Base-by-base conservation (phyloP, 2,888 invertebrate species). In the Euzetes globulus region DNA sequence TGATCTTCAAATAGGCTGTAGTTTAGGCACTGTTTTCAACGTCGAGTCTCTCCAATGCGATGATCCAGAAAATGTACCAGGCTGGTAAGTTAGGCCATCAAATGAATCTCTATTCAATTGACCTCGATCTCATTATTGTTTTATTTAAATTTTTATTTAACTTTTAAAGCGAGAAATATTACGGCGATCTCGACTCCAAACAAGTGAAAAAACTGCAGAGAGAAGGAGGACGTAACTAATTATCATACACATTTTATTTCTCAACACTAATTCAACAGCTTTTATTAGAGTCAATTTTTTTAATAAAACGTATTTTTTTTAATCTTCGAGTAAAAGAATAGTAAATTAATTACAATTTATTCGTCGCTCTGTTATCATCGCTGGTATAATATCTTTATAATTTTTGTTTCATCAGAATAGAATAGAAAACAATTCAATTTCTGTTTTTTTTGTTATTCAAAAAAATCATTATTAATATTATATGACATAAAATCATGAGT, bases 51-150 rank as follows among this genome's bases (percentile, higher is more conserved):
- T 94, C 79, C 92, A 92, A 87, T 95, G 94, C 84, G 91, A 92
- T 85, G 94, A 94, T 82, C 94, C 94, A 79, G 93, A 93, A 86
- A 92, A 93, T 83, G 94, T 94, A 86, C 91, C 91, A 84, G 94
- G 94, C 88, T 94, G 94, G 93, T 92, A 84, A 90, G 91, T 5
- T 15, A 27, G 13, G 11, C 1, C 9, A 37, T 68, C 33, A 60
- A 15, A 6, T 7, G n/a, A n/a, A 25, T n/a, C 60, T 63, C 52
- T 41, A 76, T 77, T 58, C 41, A 47, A 29, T 63, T 74, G 50
- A 50, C 55, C 22, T 19, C 19, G 55, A 13, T 55, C 13, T 68
- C 17, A 33, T 45, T n/a, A 17, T 65, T 71, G 47, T 74, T 58
- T 37, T 70, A 22, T 74, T 60, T 70, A 58, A n/a, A 47, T 68